These are phyloP conservation scores for Cephonodes hylas DNA, from an alignment of 2,888 invertebrate species.

Conservation along the genomic window DNA sequence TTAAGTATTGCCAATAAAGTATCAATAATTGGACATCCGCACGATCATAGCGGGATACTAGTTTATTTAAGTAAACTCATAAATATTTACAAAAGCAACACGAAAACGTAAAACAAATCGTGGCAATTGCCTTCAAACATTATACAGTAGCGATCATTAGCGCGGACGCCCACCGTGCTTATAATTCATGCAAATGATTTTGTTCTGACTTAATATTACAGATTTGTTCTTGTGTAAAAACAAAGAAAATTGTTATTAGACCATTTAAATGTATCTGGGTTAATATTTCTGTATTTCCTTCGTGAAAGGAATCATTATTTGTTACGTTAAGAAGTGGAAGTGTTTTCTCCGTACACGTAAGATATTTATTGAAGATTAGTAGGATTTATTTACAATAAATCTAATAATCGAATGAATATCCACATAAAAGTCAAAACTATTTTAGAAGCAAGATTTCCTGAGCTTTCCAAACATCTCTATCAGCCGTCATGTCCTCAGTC, in stretches of 20 bases:
- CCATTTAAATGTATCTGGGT: neutral
- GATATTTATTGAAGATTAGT: too few species aligned
- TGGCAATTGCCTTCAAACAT: constrained; percentile 18
- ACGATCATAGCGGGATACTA: neutral
- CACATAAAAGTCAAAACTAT: too few species aligned
- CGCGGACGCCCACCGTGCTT: constrained; percentile 20
- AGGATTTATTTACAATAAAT: too few species aligned
- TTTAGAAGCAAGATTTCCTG: too few species aligned
- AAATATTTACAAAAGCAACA: neutral
- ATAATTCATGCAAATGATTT: constrained; percentile 30
- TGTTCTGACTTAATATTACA: constrained; percentile 16
- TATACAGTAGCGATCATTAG: constrained; percentile 23
- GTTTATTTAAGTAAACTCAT: neutral
- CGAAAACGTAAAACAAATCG: constrained; percentile 16
- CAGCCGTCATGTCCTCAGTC: too few species aligned
- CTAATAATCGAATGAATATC: too few species aligned
- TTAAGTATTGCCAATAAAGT: too few species aligned
- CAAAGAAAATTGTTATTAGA: neutral
- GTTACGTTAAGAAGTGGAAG: neutral
- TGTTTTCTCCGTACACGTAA: too few species aligned
- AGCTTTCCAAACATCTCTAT: too few species aligned
- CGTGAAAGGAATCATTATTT: neutral
- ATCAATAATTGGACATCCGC: neutral
- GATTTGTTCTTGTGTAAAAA: neutral
- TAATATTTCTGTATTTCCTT: neutral